Base-by-base conservation (phyloP, 2,113 vertebrate genomes). In the Entelurus aequoreus region DNA sequence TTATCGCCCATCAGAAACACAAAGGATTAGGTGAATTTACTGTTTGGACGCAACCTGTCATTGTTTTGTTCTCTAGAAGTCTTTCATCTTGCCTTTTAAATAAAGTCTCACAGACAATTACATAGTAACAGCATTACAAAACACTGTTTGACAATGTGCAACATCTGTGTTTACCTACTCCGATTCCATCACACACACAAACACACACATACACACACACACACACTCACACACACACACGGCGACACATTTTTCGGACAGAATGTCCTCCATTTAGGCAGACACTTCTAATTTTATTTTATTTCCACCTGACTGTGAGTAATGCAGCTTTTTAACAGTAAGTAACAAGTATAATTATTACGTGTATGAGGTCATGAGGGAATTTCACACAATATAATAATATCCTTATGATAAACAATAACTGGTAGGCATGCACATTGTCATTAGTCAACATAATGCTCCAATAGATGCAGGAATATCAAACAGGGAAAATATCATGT, bases 91-190 rank as follows among this genome's bases (percentile, higher is more conserved):
- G 19, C 19, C 1, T 14, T 48, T 49, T n/a, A 71, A 63, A 62
- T n/a, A 36, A 44, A 62, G 21, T 16, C 15, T 50, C 16, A 16
- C 15, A 50, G 48, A 48, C 12, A 15, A 54, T 54, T 54, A 12
- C 28, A 14, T 37, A 37, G 53, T 37, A 54, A 54, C 6, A 15
- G 28, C 16, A 8, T 51, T 19, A 9, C 62, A 63, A 57, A 61
- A 65, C 35, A 52, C 48, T 72, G 8, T 57, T 28, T 44, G 52
- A 36, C 46, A 36, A 37, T 13, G 28, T 62, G 60, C 37, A 51
- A 65, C 53, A 28, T 67, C 50, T 70, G 62, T 54, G 60, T 72
- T 73, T 68, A 56, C 44, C 16, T 12, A 28, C 57, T 72, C 16
- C 65, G 72, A 62, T 28, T 53, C 72, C 64, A 38, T 72, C 6